Base-by-base conservation (phyloP, 2,797 vertebrate species). In the Macropus fuliginosus region DNA sequence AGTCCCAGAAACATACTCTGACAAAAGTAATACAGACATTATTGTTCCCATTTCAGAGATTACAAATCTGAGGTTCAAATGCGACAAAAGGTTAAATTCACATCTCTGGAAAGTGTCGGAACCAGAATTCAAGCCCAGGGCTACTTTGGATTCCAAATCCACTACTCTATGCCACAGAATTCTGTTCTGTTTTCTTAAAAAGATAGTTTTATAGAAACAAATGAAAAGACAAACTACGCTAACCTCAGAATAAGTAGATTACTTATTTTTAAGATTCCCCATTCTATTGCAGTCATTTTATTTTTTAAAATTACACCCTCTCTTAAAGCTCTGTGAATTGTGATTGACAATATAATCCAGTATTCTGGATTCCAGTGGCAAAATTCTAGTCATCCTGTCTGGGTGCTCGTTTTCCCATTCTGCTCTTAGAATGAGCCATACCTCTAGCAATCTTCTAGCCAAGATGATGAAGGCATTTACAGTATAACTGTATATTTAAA, bases 401-500 rank as follows among this genome's bases (percentile, higher is more conserved):
- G 56, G 40, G 11, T 66, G 40, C 40, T 87, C 40, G 28, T 12
- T 46, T 46, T 87, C 40, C 40, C 40, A n/a, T 93, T 96, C 50
- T 91, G 54, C 5, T 93, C 96, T 91, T 74, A 91, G 52, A 95
- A 91, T 87, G 54, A 94, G 91, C 34, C 54, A 87, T 92, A 16
- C 9, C 46, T 94, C 92, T 91, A 0, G 3, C 13, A 16, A 90
- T 92, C 87, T 95, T 94, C 94, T 94, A 50, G 96, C 92, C 89
- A 96, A 81, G 66, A 6, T 3, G 81, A 8, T 62, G 52, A 2
- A 92, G 92, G 5, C 6, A 90, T 12, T 91, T 95, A 50, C 56
- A 90, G 92, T 90, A 74, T 94, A 94, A 95, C 90, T 96, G 94
- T 74, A 62, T 89, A 55, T 56, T 52, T 14, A 94, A 93, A 96